Conservation (phyloP, 2,113 vertebrate genomes). For the Pygoscelis adeliae region DNA sequence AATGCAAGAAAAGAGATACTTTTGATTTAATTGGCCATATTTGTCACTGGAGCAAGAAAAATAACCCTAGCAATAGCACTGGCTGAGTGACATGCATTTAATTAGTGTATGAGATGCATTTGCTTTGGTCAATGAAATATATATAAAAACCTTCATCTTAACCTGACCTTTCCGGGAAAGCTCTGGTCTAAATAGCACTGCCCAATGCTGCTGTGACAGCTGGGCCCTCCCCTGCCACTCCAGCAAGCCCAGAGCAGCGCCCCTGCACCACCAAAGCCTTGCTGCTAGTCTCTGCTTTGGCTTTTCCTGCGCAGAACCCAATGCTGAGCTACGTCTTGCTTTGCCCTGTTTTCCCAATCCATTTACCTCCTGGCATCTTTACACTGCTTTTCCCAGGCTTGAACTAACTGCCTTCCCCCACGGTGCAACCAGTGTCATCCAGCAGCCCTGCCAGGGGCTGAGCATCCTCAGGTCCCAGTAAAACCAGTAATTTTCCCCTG, state of each 20-base stretch:
- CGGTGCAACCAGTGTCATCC: accelerated
- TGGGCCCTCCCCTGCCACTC: background rate
- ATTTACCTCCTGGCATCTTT: background rate
- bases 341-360: background rate
- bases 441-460: background rate
- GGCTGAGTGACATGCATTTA: background rate
- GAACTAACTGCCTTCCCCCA: background rate
- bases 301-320: background rate
- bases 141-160: background rate
- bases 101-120: conserved; percentile 8
- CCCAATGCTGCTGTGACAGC: background rate
- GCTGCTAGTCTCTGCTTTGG: background rate
- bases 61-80: background rate
- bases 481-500: background rate
- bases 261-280: background rate
- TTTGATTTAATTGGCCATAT: conserved; percentile 26
- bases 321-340: background rate
- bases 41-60: background rate
- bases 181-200: background rate
- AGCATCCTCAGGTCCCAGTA: background rate
- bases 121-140: conserved; percentile 5
- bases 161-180: conserved; percentile 24
- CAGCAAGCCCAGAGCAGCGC: background rate
- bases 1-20: background rate
- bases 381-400: background rate